These are phyloP conservation scores for Phyto melanocephala DNA, from an alignment of 2,888 invertebrate species.

Conservation along the genomic window DNA sequence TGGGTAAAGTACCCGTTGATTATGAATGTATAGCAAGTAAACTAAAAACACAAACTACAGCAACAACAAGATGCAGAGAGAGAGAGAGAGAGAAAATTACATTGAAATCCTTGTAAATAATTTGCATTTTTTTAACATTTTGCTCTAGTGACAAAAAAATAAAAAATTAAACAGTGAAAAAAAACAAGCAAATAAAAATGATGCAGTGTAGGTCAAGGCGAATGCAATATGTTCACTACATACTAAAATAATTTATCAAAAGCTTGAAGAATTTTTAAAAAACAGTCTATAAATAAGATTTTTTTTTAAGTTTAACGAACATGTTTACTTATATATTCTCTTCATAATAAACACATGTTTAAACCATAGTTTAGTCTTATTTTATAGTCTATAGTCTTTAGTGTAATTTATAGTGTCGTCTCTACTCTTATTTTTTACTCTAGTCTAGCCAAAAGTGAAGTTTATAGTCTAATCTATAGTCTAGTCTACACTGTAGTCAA, in stretches of 20 bases:
- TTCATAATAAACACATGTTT: no score
- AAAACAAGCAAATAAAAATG: slow-evolving; percentile 23
- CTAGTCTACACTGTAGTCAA: no score
- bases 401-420: no score
- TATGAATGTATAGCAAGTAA: slow-evolving; percentile 4
- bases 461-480: no score
- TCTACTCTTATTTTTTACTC: no score
- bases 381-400: no score
- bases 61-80: slow-evolving; percentile 18
- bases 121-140: slow-evolving; percentile 66
- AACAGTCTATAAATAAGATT: no score
- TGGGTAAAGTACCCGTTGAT: slow-evolving; percentile 4
- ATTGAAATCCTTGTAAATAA: slow-evolving; percentile 69
- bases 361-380: no score
- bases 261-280: not conserved
- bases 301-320: no score
- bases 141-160: slow-evolving; percentile 46
- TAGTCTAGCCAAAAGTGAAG: no score
- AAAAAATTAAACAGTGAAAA: not conserved
- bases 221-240: not conserved
- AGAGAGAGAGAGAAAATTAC: slow-evolving; percentile 52
- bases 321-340: no score
- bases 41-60: slow-evolving; percentile 5
- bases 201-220: not conserved
- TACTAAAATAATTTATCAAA: not conserved